Percentiles rank a stretch among this genome's conserved stretches.
Evolutionary conservation across 2,797 vertebrate genomes (phyloP).

Genomic region (Molothrus aeneus): DNA sequence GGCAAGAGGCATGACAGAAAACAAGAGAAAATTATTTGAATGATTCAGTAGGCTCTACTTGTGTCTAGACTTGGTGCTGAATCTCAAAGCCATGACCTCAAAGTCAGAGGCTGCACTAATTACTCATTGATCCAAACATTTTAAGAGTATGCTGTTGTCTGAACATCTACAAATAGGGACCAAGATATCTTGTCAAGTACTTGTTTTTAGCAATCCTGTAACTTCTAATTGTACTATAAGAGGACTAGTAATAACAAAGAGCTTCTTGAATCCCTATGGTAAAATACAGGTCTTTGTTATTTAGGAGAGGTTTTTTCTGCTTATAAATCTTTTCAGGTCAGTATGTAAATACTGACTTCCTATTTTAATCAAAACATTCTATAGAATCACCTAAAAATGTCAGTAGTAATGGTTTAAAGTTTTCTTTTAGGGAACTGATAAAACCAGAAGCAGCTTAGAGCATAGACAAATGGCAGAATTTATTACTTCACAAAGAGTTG

Average conservation of each 20-base stretch:
- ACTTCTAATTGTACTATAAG: background rate
- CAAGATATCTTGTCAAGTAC: background rate
- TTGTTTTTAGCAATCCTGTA: background rate
- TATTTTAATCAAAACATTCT: background rate
- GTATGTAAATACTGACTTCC: background rate
- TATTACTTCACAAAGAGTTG: background rate
- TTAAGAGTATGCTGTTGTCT: background rate
- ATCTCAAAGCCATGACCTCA: background rate
- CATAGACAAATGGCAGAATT: background rate
- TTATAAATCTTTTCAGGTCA: background rate
- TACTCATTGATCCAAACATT: background rate
- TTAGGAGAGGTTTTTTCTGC: background rate
- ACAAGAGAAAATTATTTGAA: accelerated
- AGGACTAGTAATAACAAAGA: background rate
- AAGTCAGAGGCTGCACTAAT: background rate
- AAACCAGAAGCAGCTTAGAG: background rate
- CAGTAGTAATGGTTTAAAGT: background rate
- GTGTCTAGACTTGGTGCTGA: background rate
- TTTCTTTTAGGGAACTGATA: background rate
- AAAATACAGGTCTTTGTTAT: background rate
- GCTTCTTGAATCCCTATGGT: background rate
- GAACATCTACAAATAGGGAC: background rate
- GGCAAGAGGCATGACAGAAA: background rate
- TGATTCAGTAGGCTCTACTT: background rate
- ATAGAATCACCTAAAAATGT: background rate